phyloP scores from a whole-genome alignment of 37 sponge, comb jelly and placozoan species.

The Aphrocallistes beatrix region DNA sequence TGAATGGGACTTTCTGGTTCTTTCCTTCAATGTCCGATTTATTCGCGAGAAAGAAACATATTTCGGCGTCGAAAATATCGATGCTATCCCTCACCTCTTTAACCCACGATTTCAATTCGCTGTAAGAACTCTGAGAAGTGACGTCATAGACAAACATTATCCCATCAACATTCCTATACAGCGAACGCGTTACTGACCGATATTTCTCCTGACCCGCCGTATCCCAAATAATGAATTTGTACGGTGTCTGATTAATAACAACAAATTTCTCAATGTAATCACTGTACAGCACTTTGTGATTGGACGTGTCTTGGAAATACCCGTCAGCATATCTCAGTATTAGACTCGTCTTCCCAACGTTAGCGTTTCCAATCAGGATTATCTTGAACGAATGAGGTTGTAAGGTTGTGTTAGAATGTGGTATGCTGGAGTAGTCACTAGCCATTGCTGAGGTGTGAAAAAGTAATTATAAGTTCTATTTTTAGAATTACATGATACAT shows the following conservation, averaged over 20 bases:
- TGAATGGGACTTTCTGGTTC: neutral
- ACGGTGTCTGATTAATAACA: neutral
- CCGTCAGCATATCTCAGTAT: neutral
- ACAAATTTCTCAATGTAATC: neutral
- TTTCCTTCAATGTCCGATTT: neutral
- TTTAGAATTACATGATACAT: too few relatives aligned
- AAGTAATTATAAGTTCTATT: too few relatives aligned
- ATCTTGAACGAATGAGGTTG: neutral
- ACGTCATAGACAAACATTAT: neutral
- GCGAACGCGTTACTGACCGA: neutral
- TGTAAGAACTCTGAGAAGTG: neutral
- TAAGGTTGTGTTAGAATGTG: too few relatives aligned
- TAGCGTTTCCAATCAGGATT: neutral
- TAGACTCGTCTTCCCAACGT: neutral
- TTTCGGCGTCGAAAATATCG: neutral
- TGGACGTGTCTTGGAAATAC: neutral
- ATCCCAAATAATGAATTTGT: neutral
- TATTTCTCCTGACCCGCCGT: constrained; percentile 2
- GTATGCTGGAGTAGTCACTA: too few relatives aligned
- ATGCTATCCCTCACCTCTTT: neutral
- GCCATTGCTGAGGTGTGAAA: too few relatives aligned
- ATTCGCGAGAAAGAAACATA: neutral
- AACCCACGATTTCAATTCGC: neutral
- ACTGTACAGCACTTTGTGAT: neutral
- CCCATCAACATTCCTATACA: neutral